A percentile compares a stretch with the other conserved stretches of the same genome.
Conservation (phyloP, 2,113 vertebrate genomes). For the Ornithorhynchus anatinus region DNA sequence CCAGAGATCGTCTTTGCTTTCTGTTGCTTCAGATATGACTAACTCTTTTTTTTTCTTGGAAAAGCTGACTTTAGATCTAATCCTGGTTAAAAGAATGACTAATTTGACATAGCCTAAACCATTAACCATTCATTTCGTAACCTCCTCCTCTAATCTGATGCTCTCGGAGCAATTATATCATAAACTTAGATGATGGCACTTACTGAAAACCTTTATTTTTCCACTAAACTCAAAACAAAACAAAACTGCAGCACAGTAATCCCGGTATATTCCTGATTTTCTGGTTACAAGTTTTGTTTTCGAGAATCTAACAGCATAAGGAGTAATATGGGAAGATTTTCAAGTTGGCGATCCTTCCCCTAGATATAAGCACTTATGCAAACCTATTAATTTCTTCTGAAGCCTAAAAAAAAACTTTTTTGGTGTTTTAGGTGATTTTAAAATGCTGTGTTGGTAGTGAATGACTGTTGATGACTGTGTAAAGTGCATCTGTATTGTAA, state of each 20-base stretch:
- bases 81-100: constrained; percentile 13
- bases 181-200: constrained; percentile 50
- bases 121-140: constrained; percentile 50
- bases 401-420: constrained; percentile 70
- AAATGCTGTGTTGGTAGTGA: constrained; percentile 80
- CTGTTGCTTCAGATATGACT: constrained; percentile 26
- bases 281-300: constrained; percentile 56
- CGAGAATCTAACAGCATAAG: constrained; percentile 48
- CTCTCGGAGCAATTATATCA: constrained; percentile 46
- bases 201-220: constrained; percentile 24
- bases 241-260: constrained; percentile 54
- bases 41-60: constrained; percentile 15
- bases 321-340: constrained; percentile 60
- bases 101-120: constrained; percentile 42
- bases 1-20: constrained; percentile 38
- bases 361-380: constrained; percentile 45
- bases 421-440: constrained; percentile 77
- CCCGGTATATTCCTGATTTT: constrained; percentile 51
- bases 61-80: constrained; percentile 32
- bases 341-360: constrained; percentile 51
- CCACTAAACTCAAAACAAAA: constrained; percentile 35
- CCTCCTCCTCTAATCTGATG: constrained; percentile 48
- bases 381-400: constrained; percentile 64
- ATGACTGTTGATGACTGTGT: constrained; percentile 80
- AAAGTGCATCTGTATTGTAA: constrained; percentile 89